Conservation (phyloP, 1,140 invertebrate genomes). For the Drosophila azteca region DNA sequence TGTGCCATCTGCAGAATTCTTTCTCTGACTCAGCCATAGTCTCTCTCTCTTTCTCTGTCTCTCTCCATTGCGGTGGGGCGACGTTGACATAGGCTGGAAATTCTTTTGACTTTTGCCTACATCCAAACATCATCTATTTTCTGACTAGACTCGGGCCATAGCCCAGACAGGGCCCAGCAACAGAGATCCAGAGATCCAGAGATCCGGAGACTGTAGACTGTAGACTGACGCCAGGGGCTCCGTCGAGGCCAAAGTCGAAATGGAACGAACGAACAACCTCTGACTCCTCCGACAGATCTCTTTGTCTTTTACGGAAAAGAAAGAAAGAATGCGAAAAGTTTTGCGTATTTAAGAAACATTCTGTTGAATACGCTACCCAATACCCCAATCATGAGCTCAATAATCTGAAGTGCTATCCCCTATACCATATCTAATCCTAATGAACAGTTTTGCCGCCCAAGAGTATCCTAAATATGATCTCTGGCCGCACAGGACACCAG, state of each 20-base stretch:
- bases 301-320: no score
- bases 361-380: no score
- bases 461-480: no score
- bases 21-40: neutral
- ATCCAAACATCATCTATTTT: conserved; percentile 51
- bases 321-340: no score
- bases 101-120: conserved; percentile 52
- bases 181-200: neutral
- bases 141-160: conserved; percentile 41
- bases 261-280: neutral
- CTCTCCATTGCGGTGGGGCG: conserved; percentile 36
- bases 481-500: neutral
- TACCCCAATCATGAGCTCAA: no score
- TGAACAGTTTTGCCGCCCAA: no score
- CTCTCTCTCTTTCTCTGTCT: neutral
- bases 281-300: no score
- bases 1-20: conserved; percentile 1
- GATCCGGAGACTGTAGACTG: conserved; percentile 3
- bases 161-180: neutral
- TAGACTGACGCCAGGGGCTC: conserved; percentile 37
- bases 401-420: no score
- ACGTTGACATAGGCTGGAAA: conserved; percentile 74
- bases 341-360: no score
- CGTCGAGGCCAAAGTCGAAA: conserved; percentile 37
- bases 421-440: no score